Conservation (phyloP, 2,888 invertebrate species). For the Xylota segnis region DNA sequence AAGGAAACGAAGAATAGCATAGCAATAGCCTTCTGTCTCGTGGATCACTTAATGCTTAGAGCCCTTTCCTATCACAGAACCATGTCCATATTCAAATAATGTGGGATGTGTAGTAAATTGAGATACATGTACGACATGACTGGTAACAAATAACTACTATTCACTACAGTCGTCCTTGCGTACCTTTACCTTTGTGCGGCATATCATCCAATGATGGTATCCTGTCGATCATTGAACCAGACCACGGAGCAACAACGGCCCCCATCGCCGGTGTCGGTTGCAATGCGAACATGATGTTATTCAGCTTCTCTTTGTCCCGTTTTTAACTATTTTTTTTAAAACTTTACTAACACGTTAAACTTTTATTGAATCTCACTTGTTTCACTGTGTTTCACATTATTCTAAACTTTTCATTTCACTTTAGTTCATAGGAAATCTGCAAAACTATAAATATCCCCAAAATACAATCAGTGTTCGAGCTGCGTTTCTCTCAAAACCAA, state of each 20-base stretch:
- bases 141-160: neutral
- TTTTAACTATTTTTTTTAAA: neutral
- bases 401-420: constrained; percentile 18
- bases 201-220: constrained; percentile 89
- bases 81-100: neutral
- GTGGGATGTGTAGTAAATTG: neutral
- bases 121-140: neutral
- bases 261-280: constrained; percentile 93
- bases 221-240: constrained; percentile 92
- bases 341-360: constrained; percentile 4
- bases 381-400: constrained; percentile 14
- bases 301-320: constrained; percentile 10
- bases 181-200: constrained; percentile 92
- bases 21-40: too few species aligned
- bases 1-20: too few species aligned
- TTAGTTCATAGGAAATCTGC: constrained; percentile 8
- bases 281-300: constrained; percentile 86
- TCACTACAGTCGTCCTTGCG: constrained; percentile 20
- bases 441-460: neutral
- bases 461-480: neutral
- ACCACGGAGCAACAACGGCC: constrained; percentile 92
- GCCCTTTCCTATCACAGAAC: too few species aligned
- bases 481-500: neutral
- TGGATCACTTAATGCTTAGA: too few species aligned
- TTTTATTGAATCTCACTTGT: constrained; percentile 34